Conservation (phyloP, 2,113 vertebrate genomes). For the Xenopus tropicalis region UCB_Xtro_10.0 CM004450.2:82841001-82841500, state of each 20-base stretch:
- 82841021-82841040: slow-evolving; percentile 95
- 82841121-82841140: slow-evolving; percentile 96
- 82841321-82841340: neutral
- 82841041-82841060: slow-evolving; percentile 95
- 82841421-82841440: neutral
- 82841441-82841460: neutral
- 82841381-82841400: neutral
- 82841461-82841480: slow-evolving; percentile 42
- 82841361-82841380: too few species aligned
- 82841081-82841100: slow-evolving; percentile 96
- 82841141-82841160: slow-evolving; percentile 88
- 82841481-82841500: slow-evolving; percentile 52
- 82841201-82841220: slow-evolving; percentile 87
- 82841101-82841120: slow-evolving; percentile 96
- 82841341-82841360: too few species aligned
- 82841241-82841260: slow-evolving; percentile 85
- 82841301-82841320: slow-evolving; percentile 59
- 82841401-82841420: too few species aligned
- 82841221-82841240: slow-evolving; percentile 81
- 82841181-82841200: slow-evolving; percentile 92
- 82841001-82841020: slow-evolving; percentile 74
- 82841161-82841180: slow-evolving; percentile 88
- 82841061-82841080: slow-evolving; percentile 86
- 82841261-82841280: slow-evolving; percentile 87
- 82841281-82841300: slow-evolving; percentile 75